These are phyloP conservation scores for Cyphomyrus discorhynchus DNA, from an alignment of 2,113 vertebrate genomes.

Conservation along the genomic window DNA sequence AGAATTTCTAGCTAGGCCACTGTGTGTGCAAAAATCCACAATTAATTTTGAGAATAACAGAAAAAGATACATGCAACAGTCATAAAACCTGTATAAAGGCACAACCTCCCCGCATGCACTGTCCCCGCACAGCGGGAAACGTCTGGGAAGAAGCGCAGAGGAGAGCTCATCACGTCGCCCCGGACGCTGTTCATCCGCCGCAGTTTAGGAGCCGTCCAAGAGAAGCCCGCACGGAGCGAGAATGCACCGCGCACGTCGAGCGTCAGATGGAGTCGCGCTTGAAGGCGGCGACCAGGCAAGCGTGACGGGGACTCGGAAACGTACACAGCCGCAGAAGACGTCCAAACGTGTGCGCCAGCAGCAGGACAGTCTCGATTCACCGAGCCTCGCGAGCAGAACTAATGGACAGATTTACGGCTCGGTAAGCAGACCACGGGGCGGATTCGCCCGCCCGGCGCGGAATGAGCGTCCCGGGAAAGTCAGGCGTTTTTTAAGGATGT, in stretches of 20 bases:
- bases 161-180: neutral
- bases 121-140: slow-evolving; percentile 39
- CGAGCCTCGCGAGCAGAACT: neutral
- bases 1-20: neutral
- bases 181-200: neutral
- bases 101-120: slow-evolving; percentile 29
- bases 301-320: neutral
- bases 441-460: neutral
- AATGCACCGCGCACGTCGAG: neutral
- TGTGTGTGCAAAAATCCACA: neutral
- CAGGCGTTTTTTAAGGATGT: neutral
- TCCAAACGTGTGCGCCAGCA: too few relatives aligned
- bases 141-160: slow-evolving; percentile 25
- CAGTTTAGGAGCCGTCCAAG: neutral
- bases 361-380: neutral
- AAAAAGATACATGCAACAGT: neutral
- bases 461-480: neutral
- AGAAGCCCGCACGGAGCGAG: neutral
- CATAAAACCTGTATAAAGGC: neutral
- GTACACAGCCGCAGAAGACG: neutral
- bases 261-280: neutral
- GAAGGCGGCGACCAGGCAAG: neutral
- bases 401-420: neutral
- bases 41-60: neutral
- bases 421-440: neutral